Conservation (phyloP, 1,140 invertebrate genomes). For the Anastrepha ludens region DNA sequence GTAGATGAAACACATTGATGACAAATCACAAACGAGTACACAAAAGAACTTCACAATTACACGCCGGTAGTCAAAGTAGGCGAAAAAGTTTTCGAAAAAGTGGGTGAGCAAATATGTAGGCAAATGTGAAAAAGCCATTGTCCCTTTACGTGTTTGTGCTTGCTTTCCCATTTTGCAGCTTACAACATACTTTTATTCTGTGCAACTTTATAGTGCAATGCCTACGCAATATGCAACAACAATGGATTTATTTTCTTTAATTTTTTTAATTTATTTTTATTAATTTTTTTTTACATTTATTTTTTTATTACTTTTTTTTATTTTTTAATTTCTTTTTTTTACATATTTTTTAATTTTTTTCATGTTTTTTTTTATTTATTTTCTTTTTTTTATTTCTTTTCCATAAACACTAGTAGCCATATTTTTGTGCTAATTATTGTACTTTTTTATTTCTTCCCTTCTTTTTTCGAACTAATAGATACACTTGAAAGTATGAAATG, state of each 20-base stretch:
- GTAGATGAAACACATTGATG: background rate
- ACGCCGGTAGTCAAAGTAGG: background rate
- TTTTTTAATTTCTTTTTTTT: too few relatives aligned
- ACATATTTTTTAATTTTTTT: too few relatives aligned
- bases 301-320: too few relatives aligned
- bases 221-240: background rate
- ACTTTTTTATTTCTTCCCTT: background rate
- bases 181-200: background rate
- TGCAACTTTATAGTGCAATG: background rate
- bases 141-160: background rate
- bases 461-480: conserved; percentile 38
- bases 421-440: conserved; percentile 34
- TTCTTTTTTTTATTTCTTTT: background rate
- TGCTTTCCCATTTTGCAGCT: background rate
- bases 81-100: conserved; percentile 3
- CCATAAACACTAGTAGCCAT: background rate
- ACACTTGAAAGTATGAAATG: conserved; percentile 35
- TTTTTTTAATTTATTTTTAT: too few relatives aligned
- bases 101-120: background rate
- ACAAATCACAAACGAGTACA: background rate
- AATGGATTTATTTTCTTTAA: too few relatives aligned
- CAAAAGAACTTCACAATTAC: background rate
- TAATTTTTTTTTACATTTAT: too few relatives aligned
- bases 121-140: background rate
- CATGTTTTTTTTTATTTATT: too few relatives aligned